phyloP scores from a whole-genome alignment of 2,797 vertebrate species.

The Galagoides demidoff region DNA sequence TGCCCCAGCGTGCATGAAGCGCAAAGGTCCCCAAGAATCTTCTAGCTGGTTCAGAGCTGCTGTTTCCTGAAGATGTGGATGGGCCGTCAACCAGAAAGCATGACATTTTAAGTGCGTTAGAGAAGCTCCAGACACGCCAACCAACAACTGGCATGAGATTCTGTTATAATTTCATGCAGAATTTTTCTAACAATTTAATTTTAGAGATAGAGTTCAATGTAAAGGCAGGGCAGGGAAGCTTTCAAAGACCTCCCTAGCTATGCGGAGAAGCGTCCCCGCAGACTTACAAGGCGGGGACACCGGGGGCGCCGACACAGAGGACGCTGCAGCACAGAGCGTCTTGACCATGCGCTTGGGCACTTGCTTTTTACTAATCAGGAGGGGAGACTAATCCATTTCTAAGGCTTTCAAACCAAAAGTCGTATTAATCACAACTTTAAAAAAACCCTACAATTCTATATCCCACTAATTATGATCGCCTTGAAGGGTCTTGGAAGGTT shows the following conservation, averaged over 20 bases:
- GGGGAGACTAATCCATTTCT: neutral
- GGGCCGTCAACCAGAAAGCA: neutral
- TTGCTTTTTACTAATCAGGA: neutral
- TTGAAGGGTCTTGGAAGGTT: neutral
- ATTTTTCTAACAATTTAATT: slow-evolving; percentile 7
- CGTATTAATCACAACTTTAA: neutral
- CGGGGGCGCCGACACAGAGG: no score
- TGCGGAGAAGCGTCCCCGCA: no score
- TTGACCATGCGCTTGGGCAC: neutral
- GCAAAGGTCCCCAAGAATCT: neutral
- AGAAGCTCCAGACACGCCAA: neutral
- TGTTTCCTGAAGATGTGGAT: neutral
- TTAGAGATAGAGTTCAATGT: neutral
- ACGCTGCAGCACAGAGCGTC: neutral
- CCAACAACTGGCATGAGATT: neutral
- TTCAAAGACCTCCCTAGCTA: neutral
- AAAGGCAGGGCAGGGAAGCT: neutral
- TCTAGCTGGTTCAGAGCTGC: neutral
- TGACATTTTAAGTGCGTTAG: neutral
- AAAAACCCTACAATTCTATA: neutral
- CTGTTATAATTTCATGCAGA: neutral
- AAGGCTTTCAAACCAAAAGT: slow-evolving; percentile 10
- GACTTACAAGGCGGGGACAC: no score
- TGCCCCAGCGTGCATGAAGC: neutral
- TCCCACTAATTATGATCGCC: neutral